These are phyloP conservation scores for Alethe diademata DNA, from an alignment of 2,113 vertebrate species.

Conservation along the genomic window DNA sequence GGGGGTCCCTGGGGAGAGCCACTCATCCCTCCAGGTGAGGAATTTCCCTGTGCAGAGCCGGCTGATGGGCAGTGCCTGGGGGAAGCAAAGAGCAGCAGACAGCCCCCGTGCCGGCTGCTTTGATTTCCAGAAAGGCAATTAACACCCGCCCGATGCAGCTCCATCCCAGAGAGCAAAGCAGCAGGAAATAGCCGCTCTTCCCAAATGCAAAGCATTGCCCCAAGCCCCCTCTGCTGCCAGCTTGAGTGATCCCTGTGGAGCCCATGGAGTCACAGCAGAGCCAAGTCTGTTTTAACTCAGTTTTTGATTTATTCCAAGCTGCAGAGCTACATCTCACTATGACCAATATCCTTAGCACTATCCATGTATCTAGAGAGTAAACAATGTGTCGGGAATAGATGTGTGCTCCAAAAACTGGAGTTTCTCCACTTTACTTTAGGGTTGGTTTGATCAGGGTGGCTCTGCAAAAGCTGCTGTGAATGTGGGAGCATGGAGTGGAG, in stretches of 20 bases:
- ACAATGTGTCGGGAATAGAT: neutral
- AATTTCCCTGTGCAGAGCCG: neutral
- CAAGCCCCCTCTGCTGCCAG: neutral
- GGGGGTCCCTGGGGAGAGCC: neutral
- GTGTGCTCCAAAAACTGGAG: neutral
- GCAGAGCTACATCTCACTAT: neutral
- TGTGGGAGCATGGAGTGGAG: rapidly evolving
- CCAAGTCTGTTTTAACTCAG: neutral
- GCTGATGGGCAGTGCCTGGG: neutral
- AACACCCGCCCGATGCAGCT: neutral
- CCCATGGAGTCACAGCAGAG: neutral
- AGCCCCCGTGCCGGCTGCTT: neutral
- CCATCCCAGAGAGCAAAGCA: neutral
- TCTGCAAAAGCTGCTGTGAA: neutral
- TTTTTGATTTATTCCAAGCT: neutral
- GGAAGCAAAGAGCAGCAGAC: neutral
- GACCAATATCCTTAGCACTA: neutral
- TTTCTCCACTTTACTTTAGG: neutral
- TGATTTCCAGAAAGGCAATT: conserved; percentile 42
- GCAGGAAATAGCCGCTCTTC: neutral
- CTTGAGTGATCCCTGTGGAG: neutral
- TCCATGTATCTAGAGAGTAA: neutral
- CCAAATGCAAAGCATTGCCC: neutral
- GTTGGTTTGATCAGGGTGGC: neutral
- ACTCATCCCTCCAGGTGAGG: neutral